Evolutionary conservation across 2,113 vertebrate genomes (phyloP), one percentile per base, ranked within the genome.

Genomic region (Puntigrus tetrazona): DNA sequence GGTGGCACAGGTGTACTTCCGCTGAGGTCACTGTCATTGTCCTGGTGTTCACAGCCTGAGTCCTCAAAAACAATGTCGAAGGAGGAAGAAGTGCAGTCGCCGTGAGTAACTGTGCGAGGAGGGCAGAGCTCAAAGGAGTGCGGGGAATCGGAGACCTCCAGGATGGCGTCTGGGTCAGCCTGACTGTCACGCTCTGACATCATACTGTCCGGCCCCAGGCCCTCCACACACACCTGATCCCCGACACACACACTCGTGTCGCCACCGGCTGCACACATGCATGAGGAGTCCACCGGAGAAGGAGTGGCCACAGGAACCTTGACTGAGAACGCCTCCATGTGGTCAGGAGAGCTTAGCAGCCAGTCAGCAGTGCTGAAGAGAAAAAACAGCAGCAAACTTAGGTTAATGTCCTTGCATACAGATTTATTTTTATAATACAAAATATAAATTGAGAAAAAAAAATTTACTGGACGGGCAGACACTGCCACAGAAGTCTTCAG

Each of bases 21-120:
- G 36, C 84, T 82, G 43, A 82, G 84, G 59, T 88, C 93, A 0
- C 90, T 89, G 0, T 93, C 93, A 0, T 91, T 92, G 7, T 94
- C 92, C 0, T 92, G 92, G 82, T 97, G 96, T 80, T 94, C 95
- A 50, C 97, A 98, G 78, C 96, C 97, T 31, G 98, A 99, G 91
- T 99, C 98, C 91, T 99, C 97, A 69, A 99, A 99, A 36, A 99
- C 95, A 18, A 99, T 98, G 83, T 96, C 95, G 1, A 95, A 95
- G 45, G 97, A 99, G 20, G 97, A 99, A 14, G 97, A 97, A 6
- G 97, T 99, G 88, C 96, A 94, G 90, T 99, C 97, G 20, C 90
- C 86, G 55, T 94, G 94, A 81, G 89, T 63, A 34, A 78, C n/a
- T 7, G 88, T 88, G 0, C 94, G 89, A 0, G 93, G 92, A n/a